A percentile compares a stretch with the other conserved stretches of the same genome.
Evolutionary conservation across 2,888 invertebrate species (phyloP).

Genomic region (Luperina testacea): DNA sequence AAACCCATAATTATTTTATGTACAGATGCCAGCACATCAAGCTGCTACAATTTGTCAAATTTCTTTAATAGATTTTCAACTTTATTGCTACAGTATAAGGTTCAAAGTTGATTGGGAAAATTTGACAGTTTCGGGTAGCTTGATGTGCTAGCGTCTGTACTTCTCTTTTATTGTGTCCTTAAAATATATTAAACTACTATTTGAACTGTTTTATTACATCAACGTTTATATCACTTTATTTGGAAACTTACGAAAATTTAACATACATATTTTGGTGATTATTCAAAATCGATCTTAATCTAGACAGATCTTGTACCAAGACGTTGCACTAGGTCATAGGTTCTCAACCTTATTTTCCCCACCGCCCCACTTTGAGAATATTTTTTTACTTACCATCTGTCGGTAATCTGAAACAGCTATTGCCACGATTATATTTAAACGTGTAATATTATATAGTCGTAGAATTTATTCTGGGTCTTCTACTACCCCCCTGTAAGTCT

Average conservation of each 20-base stretch:
- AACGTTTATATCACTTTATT: slow-evolving; percentile 19
- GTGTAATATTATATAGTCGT: neutral
- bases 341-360: neutral
- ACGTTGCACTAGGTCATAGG: neutral
- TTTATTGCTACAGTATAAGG: too few species aligned
- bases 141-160: too few species aligned
- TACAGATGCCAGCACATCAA: too few species aligned
- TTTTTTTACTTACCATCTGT: neutral
- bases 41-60: too few species aligned
- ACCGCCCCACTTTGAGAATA: too few species aligned
- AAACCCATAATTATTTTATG: slow-evolving; percentile 3
- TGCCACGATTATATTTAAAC: too few species aligned
- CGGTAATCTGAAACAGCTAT: neutral
- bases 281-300: neutral
- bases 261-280: neutral
- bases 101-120: too few species aligned
- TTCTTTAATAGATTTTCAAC: too few species aligned
- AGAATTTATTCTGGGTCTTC: neutral
- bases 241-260: neutral
- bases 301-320: neutral
- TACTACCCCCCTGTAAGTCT: neutral
- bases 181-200: slow-evolving; percentile 50
- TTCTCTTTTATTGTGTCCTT: slow-evolving; percentile 8
- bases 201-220: slow-evolving; percentile 31
- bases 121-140: too few species aligned